These are phyloP conservation scores for Stictonetta naevosa DNA, from an alignment of 2,113 vertebrate species.

Conservation along the genomic window DNA sequence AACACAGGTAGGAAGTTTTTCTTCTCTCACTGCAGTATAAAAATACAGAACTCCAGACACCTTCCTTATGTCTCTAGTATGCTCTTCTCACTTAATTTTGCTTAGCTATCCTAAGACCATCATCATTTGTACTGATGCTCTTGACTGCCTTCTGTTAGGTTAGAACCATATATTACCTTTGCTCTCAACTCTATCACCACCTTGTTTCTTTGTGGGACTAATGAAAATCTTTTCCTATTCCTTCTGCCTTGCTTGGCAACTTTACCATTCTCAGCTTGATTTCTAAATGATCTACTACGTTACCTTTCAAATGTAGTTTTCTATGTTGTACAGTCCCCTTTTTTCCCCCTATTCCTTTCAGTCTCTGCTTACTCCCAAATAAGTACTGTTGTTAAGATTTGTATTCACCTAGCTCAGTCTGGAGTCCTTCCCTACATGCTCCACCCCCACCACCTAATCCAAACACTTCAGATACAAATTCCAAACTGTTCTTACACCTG, in stretches of 20 bases:
- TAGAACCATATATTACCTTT: background rate
- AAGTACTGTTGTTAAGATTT: background rate
- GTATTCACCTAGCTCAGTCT: background rate
- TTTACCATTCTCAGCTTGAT: background rate
- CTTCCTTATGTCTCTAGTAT: background rate
- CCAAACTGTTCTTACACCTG: slow-evolving; percentile 48
- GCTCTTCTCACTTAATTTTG: background rate
- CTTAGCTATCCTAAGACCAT: background rate
- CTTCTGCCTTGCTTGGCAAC: background rate
- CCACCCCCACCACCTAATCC: background rate
- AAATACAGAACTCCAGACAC: background rate
- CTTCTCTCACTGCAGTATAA: background rate
- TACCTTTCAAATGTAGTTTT: background rate
- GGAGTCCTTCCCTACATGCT: background rate
- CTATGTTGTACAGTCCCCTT: background rate
- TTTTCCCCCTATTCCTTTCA: background rate
- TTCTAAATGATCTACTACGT: background rate
- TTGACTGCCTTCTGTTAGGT: too few species aligned
- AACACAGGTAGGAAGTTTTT: background rate
- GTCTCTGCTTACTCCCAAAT: background rate
- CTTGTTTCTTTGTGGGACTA: background rate
- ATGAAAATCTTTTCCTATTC: background rate
- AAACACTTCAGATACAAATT: slow-evolving; percentile 20
- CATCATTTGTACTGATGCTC: background rate
- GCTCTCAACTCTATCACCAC: background rate